These are phyloP conservation scores for Athetis lepigone DNA, from an alignment of 2,888 invertebrate genomes.

Conservation along the genomic window DNA sequence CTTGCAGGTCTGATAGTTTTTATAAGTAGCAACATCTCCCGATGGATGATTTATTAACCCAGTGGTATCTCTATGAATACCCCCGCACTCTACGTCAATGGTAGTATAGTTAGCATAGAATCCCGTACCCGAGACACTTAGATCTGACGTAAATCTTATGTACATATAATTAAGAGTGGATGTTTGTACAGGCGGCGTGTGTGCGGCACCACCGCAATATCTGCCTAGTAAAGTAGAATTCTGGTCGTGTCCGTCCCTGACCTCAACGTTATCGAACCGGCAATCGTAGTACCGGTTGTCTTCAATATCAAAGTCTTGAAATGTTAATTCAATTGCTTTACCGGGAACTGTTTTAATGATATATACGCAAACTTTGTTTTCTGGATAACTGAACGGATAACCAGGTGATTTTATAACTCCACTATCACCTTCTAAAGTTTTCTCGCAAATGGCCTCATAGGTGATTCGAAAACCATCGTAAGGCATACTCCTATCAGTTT, in stretches of 20 bases:
- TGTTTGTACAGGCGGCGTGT: slow-evolving; percentile 89
- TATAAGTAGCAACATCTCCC: slow-evolving; percentile 72
- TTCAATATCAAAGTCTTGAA: slow-evolving; percentile 93
- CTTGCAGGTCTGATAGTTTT: slow-evolving; percentile 90
- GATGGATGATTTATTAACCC: slow-evolving; percentile 93
- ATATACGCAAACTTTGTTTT: slow-evolving; percentile 92
- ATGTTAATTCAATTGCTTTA: slow-evolving; percentile 92
- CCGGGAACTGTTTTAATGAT: slow-evolving; percentile 92
- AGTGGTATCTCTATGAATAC: slow-evolving; percentile 91
- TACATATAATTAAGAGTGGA: slow-evolving; percentile 94
- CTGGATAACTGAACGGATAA: slow-evolving; percentile 93
- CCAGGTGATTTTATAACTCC: slow-evolving; percentile 93
- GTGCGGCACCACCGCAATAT: slow-evolving; percentile 91
- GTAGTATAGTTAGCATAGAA: slow-evolving; percentile 94
- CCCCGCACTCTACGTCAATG: slow-evolving; percentile 93
- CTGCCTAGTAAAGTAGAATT: slow-evolving; percentile 92
- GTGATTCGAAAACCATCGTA: slow-evolving; percentile 78
- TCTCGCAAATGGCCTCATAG: slow-evolving; percentile 79
- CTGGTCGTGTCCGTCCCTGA: slow-evolving; percentile 93
- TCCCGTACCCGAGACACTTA: slow-evolving; percentile 91
- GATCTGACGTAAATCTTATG: slow-evolving; percentile 92
- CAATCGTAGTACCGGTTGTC: slow-evolving; percentile 78
- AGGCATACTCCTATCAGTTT: slow-evolving; percentile 77
- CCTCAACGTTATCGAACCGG: slow-evolving; percentile 86
- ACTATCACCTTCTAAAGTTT: slow-evolving; percentile 86